Base-by-base conservation (phyloP, 2,888 invertebrate genomes). In the Eueremaeus valkanovi region DNA sequence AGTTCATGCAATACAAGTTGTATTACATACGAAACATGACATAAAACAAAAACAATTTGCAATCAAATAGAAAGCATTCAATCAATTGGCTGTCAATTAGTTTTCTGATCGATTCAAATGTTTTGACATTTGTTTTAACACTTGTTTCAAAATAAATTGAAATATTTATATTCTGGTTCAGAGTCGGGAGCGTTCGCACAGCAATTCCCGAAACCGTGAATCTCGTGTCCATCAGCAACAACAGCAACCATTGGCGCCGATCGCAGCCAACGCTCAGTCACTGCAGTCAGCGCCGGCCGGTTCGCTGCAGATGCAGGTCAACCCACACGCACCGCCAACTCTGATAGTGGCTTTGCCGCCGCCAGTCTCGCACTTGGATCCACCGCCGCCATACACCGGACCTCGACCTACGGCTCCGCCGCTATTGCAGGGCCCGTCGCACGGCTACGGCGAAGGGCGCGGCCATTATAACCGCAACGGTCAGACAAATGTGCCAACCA, bases 391-490 rank as follows among this genome's bases (percentile, higher is more conserved):
- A 51, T 82, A 81, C 76, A 79, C 80, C 9, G 80, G 81, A 78
- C 86, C 86, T 2, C 70, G 72, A 24, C 76, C 76, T 18, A 76
- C 72, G 63, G 80, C 80, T 36, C 81, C 81, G 58, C 81, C 82
- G 66, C 80, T 81, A 49, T 78, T 81, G 21, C 81, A 81, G 79
- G 88, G 86, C 74, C 90, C 89, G 76, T 86, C 87, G 76, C 88
- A 89, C 78, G 90, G 90, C 66, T 90, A 89, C 81, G 89, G 89
- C 27, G 90, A 89, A 82, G 89, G 89, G 36, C 85, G 90, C 81
- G 89, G 90, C 76, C 90, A 90, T 83, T 89, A 90, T 76, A 83
- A 82, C 75, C 73, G 77, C 16, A 72, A 77, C 58, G 73, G 73
- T 31, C 75, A 75, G 51, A 61, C 76, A 31, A 66, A 63, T 70